A percentile compares a stretch with the other conserved stretches of the same genome.
phyloP scores from a whole-genome alignment of 1,140 invertebrate genomes.

The Holotrichia oblita region DNA sequence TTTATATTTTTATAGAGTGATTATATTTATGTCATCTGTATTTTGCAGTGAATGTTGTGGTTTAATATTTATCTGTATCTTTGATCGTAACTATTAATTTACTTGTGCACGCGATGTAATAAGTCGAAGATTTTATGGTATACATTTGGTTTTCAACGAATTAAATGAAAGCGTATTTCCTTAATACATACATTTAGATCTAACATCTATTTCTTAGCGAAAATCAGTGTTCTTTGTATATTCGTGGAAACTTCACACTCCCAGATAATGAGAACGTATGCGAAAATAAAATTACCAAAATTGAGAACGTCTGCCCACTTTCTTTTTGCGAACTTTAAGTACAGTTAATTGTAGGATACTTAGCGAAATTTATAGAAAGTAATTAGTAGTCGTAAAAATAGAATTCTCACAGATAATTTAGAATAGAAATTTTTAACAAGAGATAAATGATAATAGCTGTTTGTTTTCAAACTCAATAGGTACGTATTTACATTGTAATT shows the following conservation, averaged over 20 bases:
- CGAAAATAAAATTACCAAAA: neutral
- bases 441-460: no score
- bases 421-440: neutral
- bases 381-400: conserved; percentile 10
- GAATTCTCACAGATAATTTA: neutral
- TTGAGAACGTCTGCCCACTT: neutral
- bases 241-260: neutral
- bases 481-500: no score
- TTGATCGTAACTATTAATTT: no score
- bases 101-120: no score
- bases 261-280: neutral
- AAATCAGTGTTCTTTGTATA: neutral
- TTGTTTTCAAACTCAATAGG: no score
- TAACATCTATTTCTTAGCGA: neutral
- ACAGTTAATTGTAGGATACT: conserved; percentile 27
- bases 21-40: no score
- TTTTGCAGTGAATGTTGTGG: no score
- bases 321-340: neutral
- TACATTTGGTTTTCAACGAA: no score
- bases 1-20: no score
- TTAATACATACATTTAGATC: neutral
- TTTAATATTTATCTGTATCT: no score
- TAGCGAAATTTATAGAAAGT: neutral
- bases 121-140: no score
- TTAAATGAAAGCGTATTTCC: no score